A percentile compares a stretch with the other conserved stretches of the same genome.
Conservation (phyloP, 2,888 invertebrate species). For the Nemotelus pantherinus region DNA sequence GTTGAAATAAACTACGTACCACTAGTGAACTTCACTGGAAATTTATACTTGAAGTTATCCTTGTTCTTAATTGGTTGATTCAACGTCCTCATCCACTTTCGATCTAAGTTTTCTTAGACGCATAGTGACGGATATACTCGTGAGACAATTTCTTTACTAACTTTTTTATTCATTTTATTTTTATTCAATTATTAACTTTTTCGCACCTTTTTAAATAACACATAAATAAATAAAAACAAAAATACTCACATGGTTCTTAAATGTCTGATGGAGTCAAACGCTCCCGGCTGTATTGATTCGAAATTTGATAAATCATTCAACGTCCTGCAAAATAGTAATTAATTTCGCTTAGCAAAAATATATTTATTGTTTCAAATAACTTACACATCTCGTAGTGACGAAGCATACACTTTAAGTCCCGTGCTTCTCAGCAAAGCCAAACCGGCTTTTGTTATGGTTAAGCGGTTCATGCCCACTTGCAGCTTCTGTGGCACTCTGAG, state of each 20-base stretch:
- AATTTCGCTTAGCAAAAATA: neutral
- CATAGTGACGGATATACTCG: too few species aligned
- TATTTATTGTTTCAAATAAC: constrained; percentile 46
- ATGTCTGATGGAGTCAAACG: constrained; percentile 57
- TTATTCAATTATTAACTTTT: too few species aligned
- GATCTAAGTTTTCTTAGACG: too few species aligned
- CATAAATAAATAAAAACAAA: constrained; percentile 39
- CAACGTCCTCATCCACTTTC: too few species aligned
- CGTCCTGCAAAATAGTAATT: constrained; percentile 47
- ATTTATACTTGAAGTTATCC: too few species aligned
- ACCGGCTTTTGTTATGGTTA: constrained; percentile 62
- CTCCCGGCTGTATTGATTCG: constrained; percentile 61
- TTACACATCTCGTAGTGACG: constrained; percentile 61
- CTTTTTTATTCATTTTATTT: too few species aligned
- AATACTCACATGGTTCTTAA: constrained; percentile 53
- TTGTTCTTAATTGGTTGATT: too few species aligned
- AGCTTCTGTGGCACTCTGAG: constrained; percentile 62
- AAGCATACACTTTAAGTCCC: constrained; percentile 60
- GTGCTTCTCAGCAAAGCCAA: constrained; percentile 59
- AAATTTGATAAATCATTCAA: constrained; percentile 57
- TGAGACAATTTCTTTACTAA: too few species aligned
- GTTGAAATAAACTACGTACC: too few species aligned
- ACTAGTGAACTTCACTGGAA: too few species aligned
- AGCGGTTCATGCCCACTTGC: constrained; percentile 59
- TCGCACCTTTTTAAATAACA: neutral